Percentiles rank a stretch among this genome's conserved stretches.
Evolutionary conservation across 2,888 invertebrate genomes (phyloP).

Genomic region (Mycalesis mineus): DNA sequence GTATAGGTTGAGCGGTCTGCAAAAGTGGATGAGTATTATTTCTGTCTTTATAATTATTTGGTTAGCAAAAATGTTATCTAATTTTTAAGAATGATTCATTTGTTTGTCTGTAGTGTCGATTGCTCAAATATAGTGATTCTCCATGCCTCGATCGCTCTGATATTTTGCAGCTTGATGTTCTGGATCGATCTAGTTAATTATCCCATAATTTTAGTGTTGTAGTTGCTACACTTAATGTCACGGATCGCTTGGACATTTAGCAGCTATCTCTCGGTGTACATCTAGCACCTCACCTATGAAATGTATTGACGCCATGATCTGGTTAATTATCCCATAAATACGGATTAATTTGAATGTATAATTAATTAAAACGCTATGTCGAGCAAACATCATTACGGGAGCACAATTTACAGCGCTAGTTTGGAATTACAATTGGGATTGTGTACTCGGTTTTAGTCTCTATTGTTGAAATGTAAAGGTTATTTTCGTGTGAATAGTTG

Average conservation of each 20-base stretch:
- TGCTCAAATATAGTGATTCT: too few species aligned
- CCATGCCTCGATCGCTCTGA: too few species aligned
- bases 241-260: not conserved
- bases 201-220: not conserved
- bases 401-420: slow-evolving; percentile 10
- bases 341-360: slow-evolving; percentile 37
- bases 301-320: slow-evolving; percentile 17
- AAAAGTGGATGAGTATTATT: too few species aligned
- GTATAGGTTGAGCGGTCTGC: too few species aligned
- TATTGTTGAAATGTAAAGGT: not conserved
- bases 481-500: not conserved
- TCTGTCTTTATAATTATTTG: too few species aligned
- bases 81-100: too few species aligned
- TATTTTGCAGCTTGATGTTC: too few species aligned
- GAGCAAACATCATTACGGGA: slow-evolving; percentile 28
- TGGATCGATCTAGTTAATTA: too few species aligned
- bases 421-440: slow-evolving; percentile 6
- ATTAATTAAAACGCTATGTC: slow-evolving; percentile 41
- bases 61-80: too few species aligned
- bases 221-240: not conserved
- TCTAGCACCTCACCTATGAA: slow-evolving; percentile 11
- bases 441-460: not conserved
- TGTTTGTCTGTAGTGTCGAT: too few species aligned
- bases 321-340: slow-evolving; percentile 41
- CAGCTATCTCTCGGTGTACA: not conserved